Conservation (phyloP, 2,797 vertebrate genomes). For the Chaenodraco wilsoni region DNA sequence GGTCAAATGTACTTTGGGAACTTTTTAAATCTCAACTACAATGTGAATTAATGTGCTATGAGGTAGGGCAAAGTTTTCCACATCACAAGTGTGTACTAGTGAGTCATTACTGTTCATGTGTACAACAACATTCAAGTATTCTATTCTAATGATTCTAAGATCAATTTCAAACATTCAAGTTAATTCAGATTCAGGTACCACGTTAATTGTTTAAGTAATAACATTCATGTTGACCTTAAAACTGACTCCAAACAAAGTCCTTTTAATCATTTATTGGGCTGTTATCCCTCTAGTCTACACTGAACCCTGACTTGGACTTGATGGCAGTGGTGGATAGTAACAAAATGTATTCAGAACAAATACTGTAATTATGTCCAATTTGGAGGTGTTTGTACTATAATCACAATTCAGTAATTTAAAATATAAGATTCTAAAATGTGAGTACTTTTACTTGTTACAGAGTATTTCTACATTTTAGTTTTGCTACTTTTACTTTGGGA, state of each 20-base stretch:
- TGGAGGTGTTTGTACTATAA: too few species aligned
- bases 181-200: background rate
- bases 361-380: too few species aligned
- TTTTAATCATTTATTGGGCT: background rate
- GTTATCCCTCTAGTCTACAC: background rate
- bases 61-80: background rate
- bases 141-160: background rate
- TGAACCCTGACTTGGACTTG: slow-evolving; percentile 23
- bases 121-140: background rate
- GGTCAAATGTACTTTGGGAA: background rate
- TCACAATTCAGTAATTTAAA: too few species aligned
- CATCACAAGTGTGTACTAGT: background rate
- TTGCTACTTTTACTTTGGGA: too few species aligned
- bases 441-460: too few species aligned
- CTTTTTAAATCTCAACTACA: background rate
- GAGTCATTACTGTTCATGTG: background rate
- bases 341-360: too few species aligned
- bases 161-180: background rate
- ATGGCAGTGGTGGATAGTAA: slow-evolving; percentile 5
- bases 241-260: slow-evolving; percentile 3
- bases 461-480: too few species aligned
- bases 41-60: background rate
- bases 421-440: too few species aligned
- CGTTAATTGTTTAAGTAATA: slow-evolving; percentile 1
- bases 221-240: background rate